Percentiles rank a stretch among this genome's conserved stretches.
These are phyloP conservation scores for Drosophila niveifrons DNA, from an alignment of 2,888 invertebrate species.

Conservation along the genomic window DNA sequence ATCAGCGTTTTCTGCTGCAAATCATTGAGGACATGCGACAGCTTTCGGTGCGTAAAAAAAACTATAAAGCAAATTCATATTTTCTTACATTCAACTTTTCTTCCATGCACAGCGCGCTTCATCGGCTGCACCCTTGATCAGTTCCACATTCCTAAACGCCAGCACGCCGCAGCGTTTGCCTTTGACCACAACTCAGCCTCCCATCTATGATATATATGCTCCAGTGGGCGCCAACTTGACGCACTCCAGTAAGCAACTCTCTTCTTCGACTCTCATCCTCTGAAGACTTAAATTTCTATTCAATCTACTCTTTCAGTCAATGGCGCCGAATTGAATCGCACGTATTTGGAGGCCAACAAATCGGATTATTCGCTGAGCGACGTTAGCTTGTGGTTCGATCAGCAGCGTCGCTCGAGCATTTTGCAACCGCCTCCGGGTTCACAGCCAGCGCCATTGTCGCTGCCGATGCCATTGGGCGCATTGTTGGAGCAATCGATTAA, in stretches of 20 bases:
- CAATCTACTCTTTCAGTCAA: constrained; percentile 74
- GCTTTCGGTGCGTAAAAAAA: constrained; percentile 73
- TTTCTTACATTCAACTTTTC: not conserved
- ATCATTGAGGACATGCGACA: constrained; percentile 84
- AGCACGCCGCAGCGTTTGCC: constrained; percentile 83
- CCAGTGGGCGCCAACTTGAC: constrained; percentile 69
- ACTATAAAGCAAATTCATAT: not conserved
- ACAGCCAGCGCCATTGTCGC: constrained; percentile 12
- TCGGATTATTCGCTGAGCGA: constrained; percentile 84
- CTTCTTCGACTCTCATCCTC: not conserved
- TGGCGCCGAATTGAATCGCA: constrained; percentile 84
- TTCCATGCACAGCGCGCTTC: constrained; percentile 39
- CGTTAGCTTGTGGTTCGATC: constrained; percentile 84
- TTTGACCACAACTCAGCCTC: constrained; percentile 11
- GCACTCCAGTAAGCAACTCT: constrained; percentile 73
- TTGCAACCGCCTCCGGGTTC: constrained; percentile 28
- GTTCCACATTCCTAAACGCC: constrained; percentile 74
- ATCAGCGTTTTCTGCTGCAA: constrained; percentile 81
- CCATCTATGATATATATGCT: constrained; percentile 51
- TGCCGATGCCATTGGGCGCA: constrained; percentile 52
- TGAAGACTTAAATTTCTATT: too few relatives aligned
- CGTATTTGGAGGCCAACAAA: constrained; percentile 84
- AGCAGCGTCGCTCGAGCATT: constrained; percentile 69
- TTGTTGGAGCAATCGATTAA: constrained; percentile 60
- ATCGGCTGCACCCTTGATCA: constrained; percentile 61